These are phyloP conservation scores for Hyaena hyaena DNA, from an alignment of 2,113 vertebrate species.

Conservation along the genomic window DNA sequence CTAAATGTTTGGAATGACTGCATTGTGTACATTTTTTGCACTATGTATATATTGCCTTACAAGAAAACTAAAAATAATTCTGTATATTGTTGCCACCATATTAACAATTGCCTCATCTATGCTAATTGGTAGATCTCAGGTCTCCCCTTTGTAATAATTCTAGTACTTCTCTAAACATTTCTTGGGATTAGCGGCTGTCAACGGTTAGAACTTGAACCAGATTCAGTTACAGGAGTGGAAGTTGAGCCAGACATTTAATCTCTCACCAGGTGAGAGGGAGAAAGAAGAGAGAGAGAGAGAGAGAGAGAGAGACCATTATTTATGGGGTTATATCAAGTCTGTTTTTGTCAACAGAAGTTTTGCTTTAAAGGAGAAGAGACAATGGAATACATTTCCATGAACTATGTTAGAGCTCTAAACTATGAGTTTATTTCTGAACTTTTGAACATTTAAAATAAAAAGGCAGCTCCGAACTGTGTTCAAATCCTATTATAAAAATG, in stretches of 20 bases:
- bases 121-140: constrained; percentile 24
- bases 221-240: constrained; percentile 69
- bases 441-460: constrained; percentile 45
- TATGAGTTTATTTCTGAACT: neutral
- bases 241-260: constrained; percentile 48
- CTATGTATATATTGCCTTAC: neutral
- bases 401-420: neutral
- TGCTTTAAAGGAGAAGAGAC: neutral
- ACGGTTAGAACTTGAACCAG: constrained; percentile 62
- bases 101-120: neutral
- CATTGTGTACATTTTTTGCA: neutral
- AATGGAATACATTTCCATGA: neutral
- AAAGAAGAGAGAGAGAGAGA: neutral
- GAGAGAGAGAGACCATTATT: neutral
- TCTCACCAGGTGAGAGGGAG: constrained; percentile 48
- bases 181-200: constrained; percentile 80
- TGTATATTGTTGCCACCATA: neutral
- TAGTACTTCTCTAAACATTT: constrained; percentile 57
- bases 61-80: neutral
- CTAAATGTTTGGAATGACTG: neutral
- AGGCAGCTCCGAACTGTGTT: neutral
- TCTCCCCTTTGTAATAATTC: constrained; percentile 67
- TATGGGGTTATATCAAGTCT: neutral
- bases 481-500: constrained; percentile 12
- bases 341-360: constrained; percentile 9